These are phyloP conservation scores for Myocastor coypus DNA, from an alignment of 2,113 vertebrate species.

Conservation along the genomic window DNA sequence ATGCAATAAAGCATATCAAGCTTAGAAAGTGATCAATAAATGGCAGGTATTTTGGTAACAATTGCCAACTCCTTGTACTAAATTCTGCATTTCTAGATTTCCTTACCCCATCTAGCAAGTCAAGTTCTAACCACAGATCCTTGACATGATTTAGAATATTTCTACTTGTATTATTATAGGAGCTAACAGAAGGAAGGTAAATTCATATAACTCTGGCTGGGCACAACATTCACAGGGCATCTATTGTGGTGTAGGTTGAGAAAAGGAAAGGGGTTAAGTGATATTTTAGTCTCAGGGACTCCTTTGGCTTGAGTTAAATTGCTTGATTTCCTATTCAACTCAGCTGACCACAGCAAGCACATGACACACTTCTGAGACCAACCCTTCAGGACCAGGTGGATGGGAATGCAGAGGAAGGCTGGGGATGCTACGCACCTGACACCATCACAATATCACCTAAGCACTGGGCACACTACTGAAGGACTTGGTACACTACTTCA, in stretches of 20 bases:
- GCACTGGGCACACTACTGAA: neutral
- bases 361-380: neutral
- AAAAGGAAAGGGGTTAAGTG: neutral
- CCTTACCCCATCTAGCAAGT: neutral
- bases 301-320: neutral
- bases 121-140: neutral
- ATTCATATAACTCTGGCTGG: neutral
- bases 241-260: neutral
- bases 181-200: neutral
- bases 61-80: neutral
- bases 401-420: neutral
- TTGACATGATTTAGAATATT: neutral
- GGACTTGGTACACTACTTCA: neutral
- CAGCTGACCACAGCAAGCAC: constrained; percentile 29
- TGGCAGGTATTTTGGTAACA: neutral
- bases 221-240: neutral
- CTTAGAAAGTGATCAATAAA: neutral
- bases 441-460: neutral
- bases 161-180: neutral
- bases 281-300: neutral
- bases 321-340: constrained; percentile 25
- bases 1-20: neutral
- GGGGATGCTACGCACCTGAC: neutral
- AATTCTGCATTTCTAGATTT: constrained; percentile 13
- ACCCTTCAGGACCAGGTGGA: neutral